Percentiles rank a stretch among this genome's conserved stretches.
phyloP scores from a whole-genome alignment of 2,888 invertebrate genomes.

The Microdon myrmicae region DNA sequence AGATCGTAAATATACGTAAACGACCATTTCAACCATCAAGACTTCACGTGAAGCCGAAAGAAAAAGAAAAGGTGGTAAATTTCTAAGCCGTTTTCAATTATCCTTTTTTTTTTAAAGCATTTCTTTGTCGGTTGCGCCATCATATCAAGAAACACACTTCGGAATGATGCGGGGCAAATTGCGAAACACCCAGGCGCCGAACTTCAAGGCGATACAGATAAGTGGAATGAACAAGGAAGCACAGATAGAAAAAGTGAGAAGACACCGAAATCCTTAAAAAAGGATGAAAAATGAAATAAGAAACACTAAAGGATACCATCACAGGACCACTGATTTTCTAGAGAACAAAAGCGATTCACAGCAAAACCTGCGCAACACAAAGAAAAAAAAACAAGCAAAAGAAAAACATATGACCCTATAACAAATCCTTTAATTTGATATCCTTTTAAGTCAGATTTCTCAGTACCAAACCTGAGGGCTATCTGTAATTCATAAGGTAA shows the following conservation, averaged over 20 bases:
- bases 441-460: constrained; percentile 45
- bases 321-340: constrained; percentile 12
- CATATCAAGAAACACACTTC: constrained; percentile 4
- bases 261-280: constrained; percentile 4
- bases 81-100: constrained; percentile 39
- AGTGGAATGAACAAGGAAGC: neutral
- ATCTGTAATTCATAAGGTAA: neutral
- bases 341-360: constrained; percentile 21
- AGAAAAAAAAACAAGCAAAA: constrained; percentile 10
- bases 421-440: constrained; percentile 54
- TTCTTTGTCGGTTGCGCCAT: constrained; percentile 28
- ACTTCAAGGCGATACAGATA: constrained; percentile 43
- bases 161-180: constrained; percentile 46
- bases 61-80: constrained; percentile 4
- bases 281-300: constrained; percentile 19
- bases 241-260: constrained; percentile 2
- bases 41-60: neutral
- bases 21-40: constrained; percentile 5
- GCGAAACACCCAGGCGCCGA: constrained; percentile 54
- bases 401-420: constrained; percentile 53
- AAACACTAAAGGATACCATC: constrained; percentile 22
- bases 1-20: constrained; percentile 26
- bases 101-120: constrained; percentile 21
- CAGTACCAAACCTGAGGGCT: neutral
- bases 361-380: constrained; percentile 4